Conservation (phyloP, 1,140 invertebrate species). For the Drosophila baimaii region DNA sequence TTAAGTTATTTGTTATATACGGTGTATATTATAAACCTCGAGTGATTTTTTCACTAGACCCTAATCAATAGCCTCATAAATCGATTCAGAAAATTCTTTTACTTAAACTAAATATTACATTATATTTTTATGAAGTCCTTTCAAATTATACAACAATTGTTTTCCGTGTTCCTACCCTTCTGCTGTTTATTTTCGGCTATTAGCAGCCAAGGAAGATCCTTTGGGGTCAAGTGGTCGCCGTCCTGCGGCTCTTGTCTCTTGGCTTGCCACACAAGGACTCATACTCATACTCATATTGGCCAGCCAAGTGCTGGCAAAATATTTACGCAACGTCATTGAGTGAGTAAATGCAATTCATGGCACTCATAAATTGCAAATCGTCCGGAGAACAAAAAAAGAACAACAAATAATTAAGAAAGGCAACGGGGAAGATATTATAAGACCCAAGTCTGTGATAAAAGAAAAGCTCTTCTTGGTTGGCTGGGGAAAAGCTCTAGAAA, state of each 20-base stretch:
- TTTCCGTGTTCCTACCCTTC: constrained; percentile 24
- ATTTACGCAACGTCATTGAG: constrained; percentile 51
- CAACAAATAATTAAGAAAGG: constrained; percentile 48
- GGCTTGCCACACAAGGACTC: constrained; percentile 39
- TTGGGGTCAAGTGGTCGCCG: constrained; percentile 62
- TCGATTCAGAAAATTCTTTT: no score
- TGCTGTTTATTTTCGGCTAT: constrained; percentile 66
- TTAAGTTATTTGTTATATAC: no score
- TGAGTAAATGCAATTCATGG: constrained; percentile 65
- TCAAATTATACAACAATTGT: neutral
- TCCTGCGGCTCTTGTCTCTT: constrained; percentile 17
- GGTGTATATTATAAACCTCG: no score
- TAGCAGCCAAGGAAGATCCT: constrained; percentile 58
- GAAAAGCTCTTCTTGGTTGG: constrained; percentile 11
- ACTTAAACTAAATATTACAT: neutral
- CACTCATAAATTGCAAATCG: constrained; percentile 69
- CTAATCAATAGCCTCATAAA: no score
- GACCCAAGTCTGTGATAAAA: constrained; percentile 4
- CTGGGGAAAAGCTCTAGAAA: neutral
- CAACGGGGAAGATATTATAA: neutral
- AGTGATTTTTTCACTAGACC: no score
- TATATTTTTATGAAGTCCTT: no score
- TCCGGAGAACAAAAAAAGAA: constrained; percentile 8
- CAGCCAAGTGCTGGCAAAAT: constrained; percentile 55
- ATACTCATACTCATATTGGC: constrained; percentile 33